phyloP scores from a whole-genome alignment of 2,888 invertebrate genomes.

The Melieria picta region DNA sequence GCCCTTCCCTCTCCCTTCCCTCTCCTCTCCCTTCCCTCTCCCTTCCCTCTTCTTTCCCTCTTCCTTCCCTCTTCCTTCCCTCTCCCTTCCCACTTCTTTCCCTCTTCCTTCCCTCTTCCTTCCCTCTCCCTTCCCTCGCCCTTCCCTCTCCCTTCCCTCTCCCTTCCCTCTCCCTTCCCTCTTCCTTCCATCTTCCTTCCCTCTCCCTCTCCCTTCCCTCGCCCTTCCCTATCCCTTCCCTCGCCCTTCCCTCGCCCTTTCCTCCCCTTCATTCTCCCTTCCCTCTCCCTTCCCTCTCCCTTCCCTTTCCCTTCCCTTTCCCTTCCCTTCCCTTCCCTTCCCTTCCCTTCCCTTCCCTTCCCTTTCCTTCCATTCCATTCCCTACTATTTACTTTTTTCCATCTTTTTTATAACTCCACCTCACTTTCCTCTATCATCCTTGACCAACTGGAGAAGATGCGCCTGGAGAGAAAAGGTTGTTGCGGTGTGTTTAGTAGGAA shows the following conservation, averaged over 20 bases:
- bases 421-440: background rate
- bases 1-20: background rate
- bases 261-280: background rate
- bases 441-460: no score
- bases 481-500: no score
- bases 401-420: background rate
- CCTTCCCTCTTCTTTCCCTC: background rate
- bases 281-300: background rate
- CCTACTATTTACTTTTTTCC: background rate
- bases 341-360: background rate
- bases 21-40: background rate
- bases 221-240: background rate
- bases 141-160: background rate
- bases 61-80: background rate
- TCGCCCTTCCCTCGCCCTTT: background rate
- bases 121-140: background rate
- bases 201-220: background rate
- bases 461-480: no score
- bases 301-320: background rate
- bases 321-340: no score
- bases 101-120: slow-evolving; percentile 22
- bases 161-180: background rate
- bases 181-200: slow-evolving; percentile 27
- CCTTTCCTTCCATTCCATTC: background rate
- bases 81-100: background rate